Percentiles rank a stretch among this genome's conserved stretches.
Conservation (phyloP, 2,888 invertebrate genomes). For the Caenorhabditis macrosperma region DNA sequence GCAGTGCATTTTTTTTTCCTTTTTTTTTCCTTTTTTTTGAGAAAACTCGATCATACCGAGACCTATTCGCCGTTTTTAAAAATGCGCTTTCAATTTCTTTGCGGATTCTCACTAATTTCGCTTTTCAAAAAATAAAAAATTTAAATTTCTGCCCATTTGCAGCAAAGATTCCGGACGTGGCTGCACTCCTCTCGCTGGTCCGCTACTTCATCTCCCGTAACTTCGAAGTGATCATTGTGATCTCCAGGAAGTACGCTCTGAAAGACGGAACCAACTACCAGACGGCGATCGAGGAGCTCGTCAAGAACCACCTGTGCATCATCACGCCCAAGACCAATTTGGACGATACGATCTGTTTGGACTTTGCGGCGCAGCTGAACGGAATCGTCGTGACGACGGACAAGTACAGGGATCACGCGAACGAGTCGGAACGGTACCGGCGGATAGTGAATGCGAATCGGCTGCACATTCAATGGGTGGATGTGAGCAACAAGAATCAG, state of each 20-base stretch:
- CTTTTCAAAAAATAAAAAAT: not conserved
- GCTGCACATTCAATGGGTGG: constrained; percentile 32
- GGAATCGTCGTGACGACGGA: constrained; percentile 49
- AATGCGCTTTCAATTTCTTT: too few relatives aligned
- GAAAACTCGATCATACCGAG: not conserved
- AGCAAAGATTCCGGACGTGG: constrained; percentile 46
- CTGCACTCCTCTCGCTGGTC: constrained; percentile 31
- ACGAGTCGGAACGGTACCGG: not conserved
- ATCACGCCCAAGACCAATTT: constrained; percentile 13
- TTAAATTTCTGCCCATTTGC: not conserved
- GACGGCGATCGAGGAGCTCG: constrained; percentile 31
- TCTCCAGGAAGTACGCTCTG: constrained; percentile 38
- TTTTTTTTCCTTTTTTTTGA: not conserved
- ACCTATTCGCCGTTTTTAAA: too few relatives aligned
- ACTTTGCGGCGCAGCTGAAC: constrained; percentile 41
- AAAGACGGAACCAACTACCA: constrained; percentile 27
- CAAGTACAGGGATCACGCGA: constrained; percentile 34
- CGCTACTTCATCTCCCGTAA: constrained; percentile 40
- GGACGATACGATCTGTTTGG: constrained; percentile 46
- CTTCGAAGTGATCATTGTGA: constrained; percentile 42
- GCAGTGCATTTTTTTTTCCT: not conserved
- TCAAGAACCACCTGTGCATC: constrained; percentile 26
- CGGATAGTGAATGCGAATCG: constrained; percentile 24
- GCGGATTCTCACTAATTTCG: not conserved
- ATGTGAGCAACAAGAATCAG: not conserved